Conservation (phyloP, 1,140 invertebrate genomes). For the Sminthurides bifidus region DNA sequence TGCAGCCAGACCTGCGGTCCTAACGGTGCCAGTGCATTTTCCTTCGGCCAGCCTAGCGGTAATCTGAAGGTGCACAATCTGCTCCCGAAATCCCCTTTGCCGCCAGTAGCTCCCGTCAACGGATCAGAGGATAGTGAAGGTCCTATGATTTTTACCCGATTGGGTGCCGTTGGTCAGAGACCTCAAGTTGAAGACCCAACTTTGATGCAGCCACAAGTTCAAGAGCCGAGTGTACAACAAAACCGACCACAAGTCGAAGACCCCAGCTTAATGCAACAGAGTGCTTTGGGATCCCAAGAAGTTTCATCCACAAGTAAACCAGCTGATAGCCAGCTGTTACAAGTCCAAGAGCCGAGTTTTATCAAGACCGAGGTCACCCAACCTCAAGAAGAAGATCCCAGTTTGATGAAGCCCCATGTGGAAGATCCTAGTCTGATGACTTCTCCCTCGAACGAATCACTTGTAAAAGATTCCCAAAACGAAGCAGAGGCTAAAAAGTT, state of each 20-base stretch:
- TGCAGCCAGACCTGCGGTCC: slow-evolving; percentile 56
- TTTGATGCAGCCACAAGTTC: background rate
- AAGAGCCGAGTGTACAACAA: background rate
- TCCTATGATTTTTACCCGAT: background rate
- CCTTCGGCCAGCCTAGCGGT: background rate
- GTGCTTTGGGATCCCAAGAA: background rate
- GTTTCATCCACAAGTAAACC: background rate
- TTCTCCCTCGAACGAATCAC: no score
- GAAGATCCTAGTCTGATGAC: no score
- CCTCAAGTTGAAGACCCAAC: background rate
- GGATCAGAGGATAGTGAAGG: background rate
- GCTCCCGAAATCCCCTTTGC: background rate
- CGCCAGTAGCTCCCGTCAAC: background rate
- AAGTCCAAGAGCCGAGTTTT: background rate
- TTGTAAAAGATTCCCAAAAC: no score
- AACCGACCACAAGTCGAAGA: background rate
- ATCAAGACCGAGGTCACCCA: no score
- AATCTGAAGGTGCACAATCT: slow-evolving; percentile 3
- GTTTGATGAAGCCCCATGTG: no score
- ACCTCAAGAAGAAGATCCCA: no score
- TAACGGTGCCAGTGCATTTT: no score
- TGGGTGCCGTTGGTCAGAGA: background rate
- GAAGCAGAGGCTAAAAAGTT: no score
- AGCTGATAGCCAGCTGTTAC: background rate
- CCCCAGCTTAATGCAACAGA: background rate